These are phyloP conservation scores for Athene noctua DNA, from an alignment of 2,113 vertebrate species.

Conservation along the genomic window DNA sequence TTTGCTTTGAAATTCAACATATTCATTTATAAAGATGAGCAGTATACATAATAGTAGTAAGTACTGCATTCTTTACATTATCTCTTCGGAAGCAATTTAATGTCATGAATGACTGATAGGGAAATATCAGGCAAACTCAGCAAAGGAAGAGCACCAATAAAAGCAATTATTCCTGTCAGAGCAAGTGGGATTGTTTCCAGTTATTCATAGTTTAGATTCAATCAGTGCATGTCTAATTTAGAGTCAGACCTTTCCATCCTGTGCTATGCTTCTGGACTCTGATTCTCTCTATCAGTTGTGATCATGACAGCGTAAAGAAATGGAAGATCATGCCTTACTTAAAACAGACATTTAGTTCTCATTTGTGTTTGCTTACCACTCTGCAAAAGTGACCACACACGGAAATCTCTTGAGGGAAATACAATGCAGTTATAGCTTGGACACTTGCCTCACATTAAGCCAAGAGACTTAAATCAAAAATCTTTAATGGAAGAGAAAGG, in stretches of 20 bases:
- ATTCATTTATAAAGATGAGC: not conserved
- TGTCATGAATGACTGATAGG: not conserved
- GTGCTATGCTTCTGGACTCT: not conserved
- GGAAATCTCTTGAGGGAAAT: not conserved
- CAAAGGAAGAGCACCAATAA: not conserved
- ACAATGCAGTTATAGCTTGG: not conserved
- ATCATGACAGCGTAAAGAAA: not conserved
- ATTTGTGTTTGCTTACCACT: conserved; percentile 4
- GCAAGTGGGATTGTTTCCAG: conserved; percentile 3
- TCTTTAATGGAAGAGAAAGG: not conserved
- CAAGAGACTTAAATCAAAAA: not conserved
- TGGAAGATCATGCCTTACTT: not conserved
- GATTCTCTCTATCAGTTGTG: not conserved
- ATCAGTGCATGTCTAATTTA: not conserved
- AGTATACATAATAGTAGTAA: not conserved
- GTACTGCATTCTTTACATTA: not conserved
- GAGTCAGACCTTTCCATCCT: not conserved
- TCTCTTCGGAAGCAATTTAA: not conserved
- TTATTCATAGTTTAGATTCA: conserved; percentile 13
- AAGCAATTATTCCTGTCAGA: conserved; percentile 29
- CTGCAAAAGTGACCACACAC: not conserved
- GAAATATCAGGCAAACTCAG: not conserved
- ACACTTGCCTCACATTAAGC: not conserved
- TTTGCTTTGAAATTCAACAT: not conserved
- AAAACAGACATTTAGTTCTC: not conserved